These are phyloP conservation scores for Acanthosepion pharaonis DNA, from an alignment of 2,888 invertebrate genomes.

Conservation along the genomic window DNA sequence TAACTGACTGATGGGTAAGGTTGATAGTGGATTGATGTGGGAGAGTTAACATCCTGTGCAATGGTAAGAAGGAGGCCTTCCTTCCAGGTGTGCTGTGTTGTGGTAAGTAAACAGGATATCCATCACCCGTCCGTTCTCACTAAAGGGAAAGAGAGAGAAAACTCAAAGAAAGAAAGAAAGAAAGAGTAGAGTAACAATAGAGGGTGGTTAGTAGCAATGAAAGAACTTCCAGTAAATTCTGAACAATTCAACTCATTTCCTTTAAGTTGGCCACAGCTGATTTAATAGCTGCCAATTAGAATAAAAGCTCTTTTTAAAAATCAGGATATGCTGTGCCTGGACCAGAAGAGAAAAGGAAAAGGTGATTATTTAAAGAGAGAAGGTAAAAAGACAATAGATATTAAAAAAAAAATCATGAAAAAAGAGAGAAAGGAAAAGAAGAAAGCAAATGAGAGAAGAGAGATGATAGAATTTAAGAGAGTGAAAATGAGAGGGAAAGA, in stretches of 20 bases:
- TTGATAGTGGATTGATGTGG: background rate
- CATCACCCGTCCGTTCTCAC: background rate
- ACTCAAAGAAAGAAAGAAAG: background rate
- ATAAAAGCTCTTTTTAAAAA: background rate
- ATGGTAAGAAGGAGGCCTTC: background rate
- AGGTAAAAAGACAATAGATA: background rate
- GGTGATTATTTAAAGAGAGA: background rate
- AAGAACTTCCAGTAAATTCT: background rate
- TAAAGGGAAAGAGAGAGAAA: background rate
- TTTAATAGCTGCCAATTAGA: background rate
- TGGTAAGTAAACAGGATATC: background rate
- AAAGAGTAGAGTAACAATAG: background rate
- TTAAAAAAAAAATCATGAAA: background rate
- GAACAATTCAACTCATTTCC: background rate
- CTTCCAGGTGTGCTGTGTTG: slow-evolving; percentile 22
- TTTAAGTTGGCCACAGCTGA: background rate
- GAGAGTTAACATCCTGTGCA: background rate
- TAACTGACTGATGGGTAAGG: background rate
- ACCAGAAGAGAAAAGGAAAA: background rate
- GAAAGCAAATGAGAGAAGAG: too few relatives aligned
- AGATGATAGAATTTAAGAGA: background rate
- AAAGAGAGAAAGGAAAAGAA: background rate
- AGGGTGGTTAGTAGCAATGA: background rate
- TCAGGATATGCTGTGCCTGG: background rate
- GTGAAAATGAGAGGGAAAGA: background rate